Evolutionary conservation across 2,797 vertebrate genomes (phyloP).

Genomic region (Netta rufina): DNA sequence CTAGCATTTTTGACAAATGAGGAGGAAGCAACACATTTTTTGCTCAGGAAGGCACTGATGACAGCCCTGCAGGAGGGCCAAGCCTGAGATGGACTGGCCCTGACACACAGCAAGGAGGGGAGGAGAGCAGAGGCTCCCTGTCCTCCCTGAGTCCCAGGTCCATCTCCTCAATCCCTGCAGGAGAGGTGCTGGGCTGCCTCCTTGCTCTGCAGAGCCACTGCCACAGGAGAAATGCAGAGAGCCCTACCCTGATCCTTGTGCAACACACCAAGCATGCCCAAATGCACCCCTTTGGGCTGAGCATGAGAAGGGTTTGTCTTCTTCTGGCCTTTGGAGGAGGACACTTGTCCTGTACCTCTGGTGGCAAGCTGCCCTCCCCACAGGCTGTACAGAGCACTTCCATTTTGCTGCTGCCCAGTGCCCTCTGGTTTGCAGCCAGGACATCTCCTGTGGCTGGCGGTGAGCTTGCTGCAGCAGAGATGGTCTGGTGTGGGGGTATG

Average conservation of each 20-base stretch:
- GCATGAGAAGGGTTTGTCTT: not conserved
- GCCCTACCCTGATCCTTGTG: accelerated
- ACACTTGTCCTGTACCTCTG: not conserved
- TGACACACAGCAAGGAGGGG: not conserved
- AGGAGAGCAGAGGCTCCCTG: not conserved
- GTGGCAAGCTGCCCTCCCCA: not conserved
- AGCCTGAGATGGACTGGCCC: not conserved
- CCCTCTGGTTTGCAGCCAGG: not conserved
- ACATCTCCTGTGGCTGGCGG: accelerated
- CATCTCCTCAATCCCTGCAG: not conserved
- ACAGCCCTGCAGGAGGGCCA: not conserved
- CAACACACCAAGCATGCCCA: accelerated
- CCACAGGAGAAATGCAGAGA: not conserved
- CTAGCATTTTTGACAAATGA: not conserved
- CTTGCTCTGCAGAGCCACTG: not conserved
- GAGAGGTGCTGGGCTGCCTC: not conserved
- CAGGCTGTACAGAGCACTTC: not conserved
- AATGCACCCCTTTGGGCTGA: accelerated
- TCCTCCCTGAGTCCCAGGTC: not conserved
- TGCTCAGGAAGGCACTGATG: not conserved
- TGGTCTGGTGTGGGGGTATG: not conserved
- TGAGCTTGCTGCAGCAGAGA: accelerated
- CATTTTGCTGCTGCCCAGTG: not conserved
- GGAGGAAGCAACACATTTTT: not conserved
- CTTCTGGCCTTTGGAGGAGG: not conserved